Conservation (phyloP, 2,797 vertebrate genomes). For the Geotrypetes seraphini region DNA sequence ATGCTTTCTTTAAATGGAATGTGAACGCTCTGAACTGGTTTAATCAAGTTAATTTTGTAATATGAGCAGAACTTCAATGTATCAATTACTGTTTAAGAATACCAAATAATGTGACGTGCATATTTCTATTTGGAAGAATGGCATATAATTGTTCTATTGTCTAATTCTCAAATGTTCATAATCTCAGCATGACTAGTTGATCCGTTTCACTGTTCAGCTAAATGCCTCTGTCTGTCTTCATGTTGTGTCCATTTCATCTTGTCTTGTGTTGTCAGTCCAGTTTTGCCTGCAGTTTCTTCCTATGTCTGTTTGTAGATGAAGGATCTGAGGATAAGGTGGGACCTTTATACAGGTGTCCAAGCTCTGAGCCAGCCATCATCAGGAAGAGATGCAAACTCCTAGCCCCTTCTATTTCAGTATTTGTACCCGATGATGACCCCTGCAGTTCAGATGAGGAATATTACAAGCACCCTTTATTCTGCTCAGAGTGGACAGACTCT, state of each 20-base stretch:
- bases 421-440: conserved; percentile 86
- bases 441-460: conserved; percentile 86
- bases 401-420: conserved; percentile 90
- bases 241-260: conserved; percentile 9
- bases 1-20: too few species aligned
- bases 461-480: conserved; percentile 93
- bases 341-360: conserved; percentile 71
- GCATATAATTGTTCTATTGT: conserved; percentile 2
- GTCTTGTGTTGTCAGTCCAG: conserved; percentile 47
- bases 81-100: too few species aligned
- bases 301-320: conserved; percentile 89
- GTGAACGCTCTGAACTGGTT: too few species aligned
- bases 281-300: conserved; percentile 77
- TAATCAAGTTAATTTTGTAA: too few species aligned
- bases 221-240: conserved; percentile 11
- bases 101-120: too few species aligned
- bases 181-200: conserved; percentile 13
- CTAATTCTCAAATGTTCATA: background rate
- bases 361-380: conserved; percentile 51
- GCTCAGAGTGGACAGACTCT: conserved; percentile 83
- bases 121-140: fast-evolving
- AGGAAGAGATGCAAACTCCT: conserved; percentile 74
- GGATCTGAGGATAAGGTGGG: conserved; percentile 87
- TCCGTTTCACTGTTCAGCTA: conserved; percentile 4
- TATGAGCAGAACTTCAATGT: too few species aligned